Evolutionary conservation across 2,888 invertebrate species (phyloP).

Genomic region (Alcis repandata): DNA sequence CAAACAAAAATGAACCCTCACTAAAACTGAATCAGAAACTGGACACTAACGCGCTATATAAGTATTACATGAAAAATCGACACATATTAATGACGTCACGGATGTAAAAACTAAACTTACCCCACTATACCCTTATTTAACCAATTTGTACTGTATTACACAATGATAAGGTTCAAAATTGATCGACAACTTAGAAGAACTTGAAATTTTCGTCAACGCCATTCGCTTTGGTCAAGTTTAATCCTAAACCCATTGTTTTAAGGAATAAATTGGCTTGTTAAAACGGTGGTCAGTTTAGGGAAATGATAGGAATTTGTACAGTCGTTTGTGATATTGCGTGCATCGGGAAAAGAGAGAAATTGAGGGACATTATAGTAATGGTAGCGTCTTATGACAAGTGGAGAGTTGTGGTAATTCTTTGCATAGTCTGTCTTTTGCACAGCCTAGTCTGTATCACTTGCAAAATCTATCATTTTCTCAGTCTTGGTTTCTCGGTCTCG

Average conservation of each 20-base stretch:
- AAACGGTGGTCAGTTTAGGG: constrained; percentile 44
- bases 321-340: constrained; percentile 55
- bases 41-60: constrained; percentile 58
- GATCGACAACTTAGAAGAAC: neutral
- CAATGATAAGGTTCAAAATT: constrained; percentile 11
- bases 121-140: constrained; percentile 30
- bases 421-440: too few species aligned
- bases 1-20: constrained; percentile 38
- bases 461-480: too few species aligned
- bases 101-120: constrained; percentile 31
- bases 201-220: neutral
- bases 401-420: neutral
- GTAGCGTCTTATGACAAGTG: neutral
- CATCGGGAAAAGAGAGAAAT: constrained; percentile 44
- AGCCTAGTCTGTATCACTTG: too few species aligned
- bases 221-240: neutral
- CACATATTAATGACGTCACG: constrained; percentile 58
- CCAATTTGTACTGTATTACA: neutral
- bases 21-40: constrained; percentile 56
- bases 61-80: constrained; percentile 74
- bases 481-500: too few species aligned
- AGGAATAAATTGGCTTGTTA: constrained; percentile 19
- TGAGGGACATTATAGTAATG: constrained; percentile 43
- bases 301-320: constrained; percentile 62
- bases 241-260: constrained; percentile 8